A percentile compares a stretch with the other conserved stretches of the same genome.
Conservation (phyloP, 1,140 invertebrate species). For the Tetraneura akinire region DNA sequence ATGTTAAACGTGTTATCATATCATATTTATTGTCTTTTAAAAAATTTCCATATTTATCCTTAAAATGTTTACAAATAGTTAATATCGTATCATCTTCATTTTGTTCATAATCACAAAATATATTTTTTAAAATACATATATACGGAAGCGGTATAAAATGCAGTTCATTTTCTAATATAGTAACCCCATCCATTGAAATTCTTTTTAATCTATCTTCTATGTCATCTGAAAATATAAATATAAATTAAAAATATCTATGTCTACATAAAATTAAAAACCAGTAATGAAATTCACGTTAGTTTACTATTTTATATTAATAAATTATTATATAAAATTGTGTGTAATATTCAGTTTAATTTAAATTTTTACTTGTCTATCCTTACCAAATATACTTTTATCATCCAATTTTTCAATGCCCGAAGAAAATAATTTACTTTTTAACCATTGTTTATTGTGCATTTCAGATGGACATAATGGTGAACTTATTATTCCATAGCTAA, state of each 20-base stretch:
- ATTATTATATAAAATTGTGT: too few relatives aligned
- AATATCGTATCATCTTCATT: slow-evolving; percentile 32
- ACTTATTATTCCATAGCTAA: slow-evolving; percentile 65
- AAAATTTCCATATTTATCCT: slow-evolving; percentile 40
- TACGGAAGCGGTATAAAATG: slow-evolving; percentile 38
- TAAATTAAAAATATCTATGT: too few relatives aligned
- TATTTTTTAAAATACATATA: slow-evolving; percentile 22
- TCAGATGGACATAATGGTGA: slow-evolving; percentile 61
- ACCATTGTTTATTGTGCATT: slow-evolving; percentile 61
- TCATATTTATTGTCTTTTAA: slow-evolving; percentile 42
- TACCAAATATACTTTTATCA: slow-evolving; percentile 48
- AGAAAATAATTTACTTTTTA: slow-evolving; percentile 62
- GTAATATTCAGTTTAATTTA: too few relatives aligned
- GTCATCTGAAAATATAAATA: slow-evolving; percentile 14
- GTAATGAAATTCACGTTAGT: too few relatives aligned
- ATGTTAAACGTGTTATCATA: slow-evolving; percentile 35
- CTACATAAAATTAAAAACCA: too few relatives aligned
- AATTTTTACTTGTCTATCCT: not conserved
- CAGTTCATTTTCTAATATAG: slow-evolving; percentile 20
- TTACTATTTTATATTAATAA: too few relatives aligned
- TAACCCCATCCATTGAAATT: not conserved
- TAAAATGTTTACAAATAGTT: slow-evolving; percentile 40
- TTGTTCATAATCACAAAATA: slow-evolving; percentile 33
- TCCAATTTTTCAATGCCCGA: slow-evolving; percentile 61
- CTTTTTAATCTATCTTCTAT: slow-evolving; percentile 28